Evolutionary conservation across 2,113 vertebrate genomes (phyloP).

Genomic region (Platysternon megacephalum): DNA sequence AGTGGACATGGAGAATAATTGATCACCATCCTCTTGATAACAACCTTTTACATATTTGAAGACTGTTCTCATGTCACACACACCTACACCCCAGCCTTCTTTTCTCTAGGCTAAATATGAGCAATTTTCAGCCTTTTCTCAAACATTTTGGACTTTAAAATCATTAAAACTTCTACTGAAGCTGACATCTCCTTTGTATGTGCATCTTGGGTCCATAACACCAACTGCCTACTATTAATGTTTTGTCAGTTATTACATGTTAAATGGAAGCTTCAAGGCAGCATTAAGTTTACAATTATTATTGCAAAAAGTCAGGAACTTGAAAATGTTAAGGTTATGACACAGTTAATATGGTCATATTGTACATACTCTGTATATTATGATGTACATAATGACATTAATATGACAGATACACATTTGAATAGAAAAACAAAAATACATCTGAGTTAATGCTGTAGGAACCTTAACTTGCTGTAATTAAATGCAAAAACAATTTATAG

Average conservation of each 20-base stretch:
- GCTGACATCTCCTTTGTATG: not conserved
- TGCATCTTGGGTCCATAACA: not conserved
- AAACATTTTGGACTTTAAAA: not conserved
- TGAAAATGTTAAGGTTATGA: not conserved
- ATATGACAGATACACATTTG: not conserved
- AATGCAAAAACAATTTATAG: not conserved
- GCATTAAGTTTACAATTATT: not conserved
- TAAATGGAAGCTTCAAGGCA: not conserved
- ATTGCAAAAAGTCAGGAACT: not conserved
- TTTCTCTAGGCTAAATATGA: not conserved
- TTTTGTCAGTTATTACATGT: not conserved
- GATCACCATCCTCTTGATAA: not conserved
- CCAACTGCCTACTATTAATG: not conserved
- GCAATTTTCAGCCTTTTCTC: not conserved
- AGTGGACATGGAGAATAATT: not conserved
- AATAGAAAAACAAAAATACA: not conserved
- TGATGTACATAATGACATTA: not conserved
- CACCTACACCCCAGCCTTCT: too few relatives aligned
- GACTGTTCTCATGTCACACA: not conserved
- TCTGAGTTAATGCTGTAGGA: not conserved
- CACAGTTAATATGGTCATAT: not conserved
- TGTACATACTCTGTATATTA: not conserved
- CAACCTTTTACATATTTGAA: not conserved
- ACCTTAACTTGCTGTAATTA: not conserved
- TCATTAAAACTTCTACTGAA: not conserved